Conservation (phyloP, 53 echinoderm and acorn worm species). For the Crossaster papposus region DNA sequence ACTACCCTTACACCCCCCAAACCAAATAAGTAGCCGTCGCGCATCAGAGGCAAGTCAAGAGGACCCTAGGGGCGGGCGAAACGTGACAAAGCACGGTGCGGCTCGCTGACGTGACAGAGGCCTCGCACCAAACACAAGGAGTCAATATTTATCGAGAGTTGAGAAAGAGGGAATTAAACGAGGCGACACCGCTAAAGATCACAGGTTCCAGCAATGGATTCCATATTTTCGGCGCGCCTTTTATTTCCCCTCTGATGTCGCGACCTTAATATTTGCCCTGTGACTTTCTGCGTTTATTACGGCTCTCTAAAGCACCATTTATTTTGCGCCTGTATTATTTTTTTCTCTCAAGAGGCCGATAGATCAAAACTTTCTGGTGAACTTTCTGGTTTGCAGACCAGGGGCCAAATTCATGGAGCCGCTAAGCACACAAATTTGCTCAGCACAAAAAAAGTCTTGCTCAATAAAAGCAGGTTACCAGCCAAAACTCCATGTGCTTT, state of each 20-base stretch:
- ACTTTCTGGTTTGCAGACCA: background rate
- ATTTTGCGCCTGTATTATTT: background rate
- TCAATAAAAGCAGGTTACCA: too few relatives aligned
- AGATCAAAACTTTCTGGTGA: background rate
- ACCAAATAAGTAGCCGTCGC: slow-evolving; percentile 42
- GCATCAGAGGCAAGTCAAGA: slow-evolving; percentile 15
- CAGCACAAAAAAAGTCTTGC: too few relatives aligned
- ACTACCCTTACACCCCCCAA: slow-evolving; percentile 30
- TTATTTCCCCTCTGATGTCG: background rate
- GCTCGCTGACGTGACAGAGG: background rate
- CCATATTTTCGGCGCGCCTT: background rate
- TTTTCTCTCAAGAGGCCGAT: background rate
- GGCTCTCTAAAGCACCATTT: background rate
- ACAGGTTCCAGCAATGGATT: slow-evolving; percentile 7
- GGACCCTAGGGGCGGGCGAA: slow-evolving; percentile 40
- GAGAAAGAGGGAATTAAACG: slow-evolving; percentile 21
- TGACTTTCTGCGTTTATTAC: slow-evolving; percentile 4
- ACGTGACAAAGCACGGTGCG: slow-evolving; percentile 44
- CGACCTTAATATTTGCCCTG: slow-evolving; percentile 36
- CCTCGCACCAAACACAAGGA: slow-evolving; percentile 23
- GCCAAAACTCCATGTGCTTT: too few relatives aligned
- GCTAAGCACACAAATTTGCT: too few relatives aligned
- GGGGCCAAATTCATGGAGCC: too few relatives aligned
- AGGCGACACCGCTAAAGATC: slow-evolving; percentile 48
- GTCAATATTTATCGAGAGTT: slow-evolving; percentile 61